A percentile compares a stretch with the other conserved stretches of the same genome.
Conservation (phyloP, 2,113 vertebrate species). For the Chaetura pelagica region DNA sequence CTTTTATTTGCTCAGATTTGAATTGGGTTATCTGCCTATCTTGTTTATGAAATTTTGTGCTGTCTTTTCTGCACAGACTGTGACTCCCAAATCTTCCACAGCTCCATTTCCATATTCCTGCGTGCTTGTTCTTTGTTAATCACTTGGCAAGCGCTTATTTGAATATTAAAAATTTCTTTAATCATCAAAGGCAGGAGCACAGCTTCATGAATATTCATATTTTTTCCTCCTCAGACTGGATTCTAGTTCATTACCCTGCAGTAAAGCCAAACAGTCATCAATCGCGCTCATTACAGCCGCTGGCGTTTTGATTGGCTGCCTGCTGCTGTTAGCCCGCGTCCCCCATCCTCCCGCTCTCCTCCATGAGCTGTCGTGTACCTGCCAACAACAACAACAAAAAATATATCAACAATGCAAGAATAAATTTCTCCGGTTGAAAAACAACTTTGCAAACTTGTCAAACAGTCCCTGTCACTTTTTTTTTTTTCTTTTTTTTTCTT, state of each 20-base stretch:
- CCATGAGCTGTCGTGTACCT: conserved; percentile 83
- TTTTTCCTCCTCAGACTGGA: conserved; percentile 88
- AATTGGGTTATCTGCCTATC: conserved; percentile 83
- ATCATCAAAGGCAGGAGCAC: conserved; percentile 99
- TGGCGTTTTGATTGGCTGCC: conserved; percentile 89
- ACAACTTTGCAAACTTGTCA: conserved; percentile 88
- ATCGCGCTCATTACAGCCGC: conserved; percentile 87
- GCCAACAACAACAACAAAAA: conserved; percentile 75
- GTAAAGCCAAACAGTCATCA: conserved; percentile 98
- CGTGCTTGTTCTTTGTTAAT: conserved; percentile 96
- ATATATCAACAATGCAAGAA: conserved; percentile 75
- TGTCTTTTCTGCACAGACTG: conserved; percentile 78
- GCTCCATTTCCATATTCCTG: conserved; percentile 92
- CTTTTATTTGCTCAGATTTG: conserved; percentile 75
- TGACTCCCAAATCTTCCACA: conserved; percentile 84
- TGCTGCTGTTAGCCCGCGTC: conserved; percentile 80
- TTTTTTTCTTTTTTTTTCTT: conserved; percentile 9
- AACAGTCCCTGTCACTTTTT: conserved; percentile 70
- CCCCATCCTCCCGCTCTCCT: conserved; percentile 71
- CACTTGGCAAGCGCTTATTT: conserved; percentile 99
- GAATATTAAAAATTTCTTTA: conserved; percentile 99
- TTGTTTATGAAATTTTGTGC: conserved; percentile 82
- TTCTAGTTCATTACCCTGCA: conserved; percentile 99
- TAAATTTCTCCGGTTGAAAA: conserved; percentile 85
- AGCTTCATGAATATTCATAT: conserved; percentile 99